Conservation (phyloP, 2,797 vertebrate species). For the Florisuga fusca region DNA sequence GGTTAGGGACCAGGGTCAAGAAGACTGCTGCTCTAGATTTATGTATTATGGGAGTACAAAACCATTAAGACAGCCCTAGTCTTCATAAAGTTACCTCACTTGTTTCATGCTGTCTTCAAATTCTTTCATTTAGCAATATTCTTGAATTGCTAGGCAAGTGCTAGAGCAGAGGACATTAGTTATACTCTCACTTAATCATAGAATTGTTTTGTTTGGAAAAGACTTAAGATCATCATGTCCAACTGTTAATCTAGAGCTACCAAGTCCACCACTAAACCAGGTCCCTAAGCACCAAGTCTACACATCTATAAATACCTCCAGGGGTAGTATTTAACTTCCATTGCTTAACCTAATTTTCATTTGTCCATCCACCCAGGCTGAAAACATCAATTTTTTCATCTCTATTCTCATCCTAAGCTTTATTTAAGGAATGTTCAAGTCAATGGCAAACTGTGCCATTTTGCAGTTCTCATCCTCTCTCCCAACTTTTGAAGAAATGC, state of each 20-base stretch:
- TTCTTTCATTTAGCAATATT: not conserved
- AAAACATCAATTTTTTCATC: not conserved
- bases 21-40: not conserved
- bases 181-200: not conserved
- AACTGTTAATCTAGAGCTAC: no score
- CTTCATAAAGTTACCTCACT: not conserved
- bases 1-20: not conserved
- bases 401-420: not conserved
- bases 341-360: not conserved
- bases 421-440: not conserved
- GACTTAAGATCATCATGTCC: no score
- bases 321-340: not conserved
- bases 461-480: not conserved
- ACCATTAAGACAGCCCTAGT: not conserved
- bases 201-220: no score
- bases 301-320: no score
- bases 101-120: accelerated
- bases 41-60: not conserved
- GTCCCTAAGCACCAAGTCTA: no score
- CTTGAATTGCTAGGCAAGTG: not conserved
- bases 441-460: not conserved
- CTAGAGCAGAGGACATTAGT: not conserved
- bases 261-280: no score
- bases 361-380: not conserved
- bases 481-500: not conserved